Evolutionary conservation across 2,797 vertebrate genomes (phyloP).

Genomic region (Rhinophrynus dorsalis): DNA sequence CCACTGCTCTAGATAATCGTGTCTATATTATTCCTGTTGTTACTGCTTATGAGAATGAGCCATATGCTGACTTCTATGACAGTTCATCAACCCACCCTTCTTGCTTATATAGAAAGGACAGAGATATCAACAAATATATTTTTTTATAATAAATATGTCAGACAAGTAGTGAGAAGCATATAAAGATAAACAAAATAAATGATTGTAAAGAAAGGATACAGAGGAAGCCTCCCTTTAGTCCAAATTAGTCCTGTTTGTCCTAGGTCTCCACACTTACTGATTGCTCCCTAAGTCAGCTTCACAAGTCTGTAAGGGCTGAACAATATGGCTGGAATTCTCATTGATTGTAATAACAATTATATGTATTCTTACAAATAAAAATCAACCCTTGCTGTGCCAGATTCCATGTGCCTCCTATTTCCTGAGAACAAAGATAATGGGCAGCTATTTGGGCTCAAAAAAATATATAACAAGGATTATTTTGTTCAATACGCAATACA

Average conservation of each 20-base stretch:
- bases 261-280: not conserved
- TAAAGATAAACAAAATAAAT: not conserved
- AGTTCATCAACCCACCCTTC: not conserved
- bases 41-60: not conserved
- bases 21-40: not conserved
- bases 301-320: not conserved
- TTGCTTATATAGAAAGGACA: not conserved
- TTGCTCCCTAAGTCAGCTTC: not conserved
- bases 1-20: not conserved
- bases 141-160: not conserved
- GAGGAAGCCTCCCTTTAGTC: not conserved
- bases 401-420: too few relatives aligned
- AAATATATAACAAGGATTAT: too few relatives aligned
- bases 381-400: not conserved
- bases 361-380: not conserved
- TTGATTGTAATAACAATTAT: conserved; percentile 5
- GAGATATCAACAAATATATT: not conserved
- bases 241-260: not conserved
- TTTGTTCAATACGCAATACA: too few relatives aligned
- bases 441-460: too few relatives aligned
- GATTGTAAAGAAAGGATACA: not conserved
- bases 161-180: not conserved
- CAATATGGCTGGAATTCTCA: not conserved
- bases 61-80: not conserved
- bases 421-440: too few relatives aligned